Evolutionary conservation across 1,140 invertebrate genomes (phyloP), one percentile per base, ranked within the genome.

Genomic region (Papilio aristodemus): DNA sequence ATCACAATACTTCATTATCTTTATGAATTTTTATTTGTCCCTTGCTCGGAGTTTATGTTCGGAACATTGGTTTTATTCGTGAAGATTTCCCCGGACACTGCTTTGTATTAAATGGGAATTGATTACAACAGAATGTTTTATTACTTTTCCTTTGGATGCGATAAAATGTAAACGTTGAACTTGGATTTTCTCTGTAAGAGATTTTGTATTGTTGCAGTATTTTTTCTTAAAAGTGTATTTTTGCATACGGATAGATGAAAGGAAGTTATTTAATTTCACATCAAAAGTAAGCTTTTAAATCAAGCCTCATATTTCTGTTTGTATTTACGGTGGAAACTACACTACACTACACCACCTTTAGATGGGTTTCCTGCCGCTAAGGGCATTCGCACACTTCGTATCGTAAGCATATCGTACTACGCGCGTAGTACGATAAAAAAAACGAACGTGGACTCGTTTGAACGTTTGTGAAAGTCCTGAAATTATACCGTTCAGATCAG

Each of bases 41-140:
- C 36, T 38, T 38, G 59, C 14, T 62, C 38, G 22, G 14, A 62
- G n/a, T 62, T 59, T 59, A 11, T 11, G 36, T 39, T 62, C 17
- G n/a, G 59, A 62, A 62, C 59, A 38, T 62, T 62, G 59, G 59
- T 62, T 62, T 62, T 62, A 62, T 62, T 62, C 38, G 36, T 62
- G 9, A 22, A 62, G 59, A 62, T 62, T 62, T 38, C 59, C 32
- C 59, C 14, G 14, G 32, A 17, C n/a, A 62, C 59, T 62, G 32
- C 59, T 62, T 62, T 62, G 9, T 62, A 62, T 62, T 62, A 62
- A 62, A 62, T 37, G 59, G 32, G 57, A 62, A 62, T 62, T 62
- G 59, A 62, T 62, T 62, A 62, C 59, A 19, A 14, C n/a, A 17
- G 27, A 36, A 14, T 62, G 32, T 37, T 62, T 38, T 62, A 62